These are phyloP conservation scores for Leucoraja ocellata DNA, from an alignment of 2,797 vertebrate species.

Conservation along the genomic window DNA sequence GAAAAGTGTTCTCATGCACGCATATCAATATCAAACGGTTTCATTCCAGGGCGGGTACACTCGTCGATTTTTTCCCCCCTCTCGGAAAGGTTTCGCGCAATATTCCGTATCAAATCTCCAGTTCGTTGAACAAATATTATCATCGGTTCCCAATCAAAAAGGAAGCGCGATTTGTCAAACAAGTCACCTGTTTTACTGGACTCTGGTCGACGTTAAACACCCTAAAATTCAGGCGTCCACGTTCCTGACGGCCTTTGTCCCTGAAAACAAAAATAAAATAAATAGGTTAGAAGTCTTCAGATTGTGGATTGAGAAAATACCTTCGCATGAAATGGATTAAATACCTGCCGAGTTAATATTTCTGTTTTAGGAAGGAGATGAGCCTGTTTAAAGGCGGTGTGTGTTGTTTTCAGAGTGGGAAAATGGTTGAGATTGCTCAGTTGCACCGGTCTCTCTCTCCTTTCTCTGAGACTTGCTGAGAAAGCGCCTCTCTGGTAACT, in stretches of 20 bases:
- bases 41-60: background rate
- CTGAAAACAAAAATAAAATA: slow-evolving; percentile 31
- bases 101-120: background rate
- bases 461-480: slow-evolving; percentile 80
- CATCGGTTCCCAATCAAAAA: background rate
- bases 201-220: background rate
- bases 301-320: background rate
- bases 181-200: slow-evolving; percentile 10
- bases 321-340: background rate
- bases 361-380: background rate
- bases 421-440: slow-evolving; percentile 35
- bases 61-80: background rate
- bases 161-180: background rate
- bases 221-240: slow-evolving; percentile 6
- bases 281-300: slow-evolving; percentile 18
- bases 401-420: background rate
- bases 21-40: background rate
- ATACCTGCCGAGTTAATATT: too few species aligned
- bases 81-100: background rate
- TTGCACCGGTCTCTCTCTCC: slow-evolving; percentile 46
- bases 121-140: background rate
- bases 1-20: slow-evolving; percentile 2
- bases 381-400: slow-evolving; percentile 19
- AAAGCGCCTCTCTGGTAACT: slow-evolving; percentile 87
- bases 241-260: slow-evolving; percentile 34